These are phyloP conservation scores for Manis crassicaudata DNA, from an alignment of 2,797 vertebrate species.

Conservation along the genomic window DNA sequence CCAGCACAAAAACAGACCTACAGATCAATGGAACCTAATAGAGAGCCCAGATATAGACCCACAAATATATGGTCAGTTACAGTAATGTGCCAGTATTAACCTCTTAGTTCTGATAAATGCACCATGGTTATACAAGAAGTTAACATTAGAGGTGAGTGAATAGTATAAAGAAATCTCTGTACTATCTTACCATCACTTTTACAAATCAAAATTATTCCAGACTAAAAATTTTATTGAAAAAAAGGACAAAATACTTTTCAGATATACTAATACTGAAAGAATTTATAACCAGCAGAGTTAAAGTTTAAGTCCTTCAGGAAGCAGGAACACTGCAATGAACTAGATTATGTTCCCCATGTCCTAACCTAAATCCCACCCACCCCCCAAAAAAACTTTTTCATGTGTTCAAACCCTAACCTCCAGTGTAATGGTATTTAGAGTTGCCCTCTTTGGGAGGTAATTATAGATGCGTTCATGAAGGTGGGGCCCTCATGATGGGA, in stretches of 20 bases:
- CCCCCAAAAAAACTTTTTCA: background rate
- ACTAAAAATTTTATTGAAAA: background rate
- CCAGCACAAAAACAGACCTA: no score
- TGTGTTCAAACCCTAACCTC: background rate
- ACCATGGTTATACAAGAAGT: background rate
- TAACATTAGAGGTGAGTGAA: background rate
- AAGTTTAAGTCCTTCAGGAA: background rate
- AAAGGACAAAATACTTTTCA: background rate
- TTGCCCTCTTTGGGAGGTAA: background rate
- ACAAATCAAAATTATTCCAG: background rate
- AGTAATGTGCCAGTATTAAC: background rate
- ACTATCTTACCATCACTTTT: background rate
- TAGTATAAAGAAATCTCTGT: background rate
- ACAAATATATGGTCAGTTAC: no score
- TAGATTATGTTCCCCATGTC: background rate
- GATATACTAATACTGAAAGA: background rate
- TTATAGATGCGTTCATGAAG: background rate
- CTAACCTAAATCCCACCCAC: no score
- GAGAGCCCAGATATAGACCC: no score
- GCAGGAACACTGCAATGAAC: background rate
- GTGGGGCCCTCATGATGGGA: background rate
- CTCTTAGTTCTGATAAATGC: background rate
- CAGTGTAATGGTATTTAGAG: background rate
- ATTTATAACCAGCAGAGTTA: background rate
- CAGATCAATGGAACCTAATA: no score